A percentile compares a stretch with the other conserved stretches of the same genome.
Evolutionary conservation across 30 jellyfish, hydroid and myxozoan species (phyloP).

Genomic region (Turritopsis rubra): DNA sequence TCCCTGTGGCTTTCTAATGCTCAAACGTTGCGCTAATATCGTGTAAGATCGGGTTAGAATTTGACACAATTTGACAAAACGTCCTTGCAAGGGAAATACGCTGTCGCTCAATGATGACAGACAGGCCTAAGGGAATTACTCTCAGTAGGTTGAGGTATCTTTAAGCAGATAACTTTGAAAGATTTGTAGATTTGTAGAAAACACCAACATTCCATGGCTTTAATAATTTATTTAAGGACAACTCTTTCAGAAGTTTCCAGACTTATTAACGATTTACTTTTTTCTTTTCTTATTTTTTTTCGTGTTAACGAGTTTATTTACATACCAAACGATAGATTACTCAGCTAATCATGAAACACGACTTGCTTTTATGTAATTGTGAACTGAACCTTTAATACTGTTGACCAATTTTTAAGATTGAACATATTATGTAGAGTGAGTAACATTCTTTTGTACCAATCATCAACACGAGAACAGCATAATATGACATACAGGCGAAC

Average conservation of each 20-base stretch:
- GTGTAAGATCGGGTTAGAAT: background rate
- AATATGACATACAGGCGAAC: background rate
- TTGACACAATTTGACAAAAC: too few species aligned
- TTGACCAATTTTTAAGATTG: background rate
- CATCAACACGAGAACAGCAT: background rate
- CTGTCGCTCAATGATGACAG: too few species aligned
- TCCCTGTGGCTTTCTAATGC: background rate
- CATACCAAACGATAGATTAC: background rate
- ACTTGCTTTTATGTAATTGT: background rate
- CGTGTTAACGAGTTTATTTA: background rate
- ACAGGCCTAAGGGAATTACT: too few species aligned
- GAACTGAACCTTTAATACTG: background rate
- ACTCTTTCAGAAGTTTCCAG: too few species aligned
- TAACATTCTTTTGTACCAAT: background rate
- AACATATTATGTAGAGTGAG: background rate
- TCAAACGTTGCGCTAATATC: background rate
- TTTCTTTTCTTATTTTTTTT: too few species aligned
- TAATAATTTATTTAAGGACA: too few species aligned
- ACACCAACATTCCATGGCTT: too few species aligned
- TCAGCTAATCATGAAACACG: background rate
- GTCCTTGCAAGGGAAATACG: background rate
- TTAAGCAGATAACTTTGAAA: too few species aligned
- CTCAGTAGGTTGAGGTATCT: too few species aligned
- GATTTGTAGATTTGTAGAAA: too few species aligned
- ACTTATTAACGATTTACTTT: too few species aligned